Evolutionary conservation across 1,140 invertebrate species (phyloP), one percentile per base, ranked within the genome.

Genomic region (Anastrepha obliqua): DNA sequence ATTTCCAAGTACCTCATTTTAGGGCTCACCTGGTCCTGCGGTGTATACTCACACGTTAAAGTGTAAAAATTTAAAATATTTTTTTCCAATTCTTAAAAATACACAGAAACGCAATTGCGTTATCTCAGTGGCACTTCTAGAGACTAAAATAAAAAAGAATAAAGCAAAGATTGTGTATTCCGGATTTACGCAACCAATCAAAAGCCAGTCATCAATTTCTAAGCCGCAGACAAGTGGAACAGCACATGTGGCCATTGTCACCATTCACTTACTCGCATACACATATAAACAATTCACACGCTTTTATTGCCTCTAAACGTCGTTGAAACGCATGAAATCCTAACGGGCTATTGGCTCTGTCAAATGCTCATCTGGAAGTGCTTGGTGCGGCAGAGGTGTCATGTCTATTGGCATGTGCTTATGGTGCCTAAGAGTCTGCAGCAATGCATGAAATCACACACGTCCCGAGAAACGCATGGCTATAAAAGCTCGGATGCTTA

Each of bases 271-370:
- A 29, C 29, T 29, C 29, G 1, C 51, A 55, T 8, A 11, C 51
- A 2, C 6, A 55, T 11, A 55, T 8, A 6, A 3, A 55, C 51
- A 55, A 55, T 55, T 2, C 65, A 20, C 67, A 74, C 42, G 17
- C n/a, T 81, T 81, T 81, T 81, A 81, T 81, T 55, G 44, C 47
- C 17, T 29, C 44, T 81, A 20, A 55, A 55, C 15, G 15, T 15
- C 60, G 47, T 55, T 81, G 42, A 42, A 42, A 81, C 1, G 74
- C 47, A 42, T 81, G n/a, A 81, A 81, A 55, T 55, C 3, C 47
- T 17, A 81, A 55, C 47, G 7, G 51, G 74, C 29, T 81, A 81
- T 55, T 81, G 74, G 47, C 74, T 13, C 47, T 42, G 74, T 81
- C 3, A 81, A 81, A 51, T 81, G 51, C 29, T 29, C 29, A 29